These are phyloP conservation scores for Tupiocoris notatus DNA, from an alignment of 2,888 invertebrate genomes.

Conservation along the genomic window DNA sequence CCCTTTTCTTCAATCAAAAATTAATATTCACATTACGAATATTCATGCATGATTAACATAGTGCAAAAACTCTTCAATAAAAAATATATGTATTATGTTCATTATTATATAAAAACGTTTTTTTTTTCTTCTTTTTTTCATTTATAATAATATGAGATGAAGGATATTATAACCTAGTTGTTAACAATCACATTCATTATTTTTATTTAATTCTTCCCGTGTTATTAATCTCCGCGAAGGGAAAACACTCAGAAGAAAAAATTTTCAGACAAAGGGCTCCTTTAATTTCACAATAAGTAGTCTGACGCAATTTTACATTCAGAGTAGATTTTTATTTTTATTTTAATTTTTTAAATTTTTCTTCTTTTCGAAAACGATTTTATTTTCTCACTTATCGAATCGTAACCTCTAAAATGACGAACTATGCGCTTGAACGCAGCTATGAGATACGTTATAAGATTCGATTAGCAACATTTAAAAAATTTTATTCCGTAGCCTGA, in stretches of 20 bases:
- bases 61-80: constrained; percentile 49
- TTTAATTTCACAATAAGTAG: constrained; percentile 36
- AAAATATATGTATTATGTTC: constrained; percentile 50
- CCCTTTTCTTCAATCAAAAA: constrained; percentile 43
- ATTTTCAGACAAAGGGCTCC: constrained; percentile 22
- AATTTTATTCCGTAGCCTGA: neutral
- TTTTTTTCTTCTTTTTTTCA: too few species aligned
- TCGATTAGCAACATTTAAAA: constrained; percentile 28
- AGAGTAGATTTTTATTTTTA: constrained; percentile 35
- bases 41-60: constrained; percentile 52
- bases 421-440: constrained; percentile 35
- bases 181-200: constrained; percentile 47
- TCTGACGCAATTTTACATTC: constrained; percentile 37
- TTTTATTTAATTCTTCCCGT: neutral
- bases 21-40: constrained; percentile 44
- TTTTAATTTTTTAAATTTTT: too few species aligned
- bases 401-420: constrained; percentile 11
- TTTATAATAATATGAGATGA: constrained; percentile 46
- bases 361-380: neutral
- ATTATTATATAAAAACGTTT: constrained; percentile 41
- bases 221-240: constrained; percentile 13
- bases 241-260: constrained; percentile 46
- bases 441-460: constrained; percentile 37
- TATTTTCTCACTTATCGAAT: constrained; percentile 23
- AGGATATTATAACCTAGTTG: constrained; percentile 45